Conservation (phyloP, 2,797 vertebrate genomes). For the Megalops cyprinoides region DNA sequence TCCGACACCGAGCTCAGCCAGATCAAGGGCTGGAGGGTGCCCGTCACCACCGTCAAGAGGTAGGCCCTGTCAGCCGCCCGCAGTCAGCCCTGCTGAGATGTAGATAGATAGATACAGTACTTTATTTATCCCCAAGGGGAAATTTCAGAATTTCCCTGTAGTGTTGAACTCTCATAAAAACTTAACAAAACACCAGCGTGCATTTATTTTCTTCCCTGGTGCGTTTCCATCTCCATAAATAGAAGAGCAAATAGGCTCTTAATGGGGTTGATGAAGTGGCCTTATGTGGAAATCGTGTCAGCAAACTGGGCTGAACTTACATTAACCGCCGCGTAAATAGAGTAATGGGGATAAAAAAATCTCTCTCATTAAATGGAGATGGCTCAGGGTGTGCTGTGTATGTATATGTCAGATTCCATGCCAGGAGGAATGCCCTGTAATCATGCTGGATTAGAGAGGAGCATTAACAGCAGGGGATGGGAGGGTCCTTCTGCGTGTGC, state of each 20-base stretch:
- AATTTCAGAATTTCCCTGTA: too few species aligned
- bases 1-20: constrained; percentile 92
- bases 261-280: not conserved
- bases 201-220: not conserved
- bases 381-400: not conserved
- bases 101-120: too few species aligned
- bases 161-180: too few species aligned
- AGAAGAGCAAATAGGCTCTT: not conserved
- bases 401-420: not conserved
- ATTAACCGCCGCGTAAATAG: not conserved
- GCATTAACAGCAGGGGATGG: not conserved
- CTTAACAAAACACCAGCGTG: not conserved
- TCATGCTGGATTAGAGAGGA: not conserved
- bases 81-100: too few species aligned
- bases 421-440: not conserved
- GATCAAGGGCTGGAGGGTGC: constrained; percentile 91
- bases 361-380: not conserved
- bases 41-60: constrained; percentile 73
- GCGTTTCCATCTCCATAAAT: not conserved
- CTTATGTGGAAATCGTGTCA: not conserved
- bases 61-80: constrained; percentile 36
- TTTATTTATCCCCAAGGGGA: too few species aligned
- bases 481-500: not conserved
- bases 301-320: not conserved
- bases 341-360: not conserved